Conservation (phyloP, 2,113 vertebrate genomes). For the Tichodroma muraria region DNA sequence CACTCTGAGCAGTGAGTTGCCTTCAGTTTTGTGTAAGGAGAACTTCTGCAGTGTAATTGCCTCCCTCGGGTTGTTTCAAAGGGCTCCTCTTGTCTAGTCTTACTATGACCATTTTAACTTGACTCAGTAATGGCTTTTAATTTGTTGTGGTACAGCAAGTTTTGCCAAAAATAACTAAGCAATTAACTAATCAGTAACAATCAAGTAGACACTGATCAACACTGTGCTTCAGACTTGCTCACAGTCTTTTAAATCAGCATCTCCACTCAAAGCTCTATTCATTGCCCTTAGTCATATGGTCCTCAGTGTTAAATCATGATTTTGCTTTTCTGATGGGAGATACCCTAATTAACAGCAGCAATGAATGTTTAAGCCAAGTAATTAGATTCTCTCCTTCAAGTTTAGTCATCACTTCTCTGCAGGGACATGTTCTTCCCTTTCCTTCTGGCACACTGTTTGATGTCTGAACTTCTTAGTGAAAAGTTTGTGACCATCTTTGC, state of each 20-base stretch:
- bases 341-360: constrained; percentile 15
- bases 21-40: neutral
- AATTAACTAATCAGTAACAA: neutral
- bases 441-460: neutral
- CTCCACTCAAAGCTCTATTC: neutral
- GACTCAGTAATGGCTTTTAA: neutral
- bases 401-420: constrained; percentile 11
- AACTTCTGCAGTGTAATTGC: neutral
- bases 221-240: neutral
- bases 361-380: neutral
- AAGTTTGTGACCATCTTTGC: neutral
- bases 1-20: neutral
- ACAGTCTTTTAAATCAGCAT: neutral
- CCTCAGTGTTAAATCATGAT: neutral
- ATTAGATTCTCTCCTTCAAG: constrained; percentile 13
- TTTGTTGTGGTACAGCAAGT: neutral
- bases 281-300: neutral
- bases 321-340: constrained; percentile 15
- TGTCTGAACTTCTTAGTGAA: neutral
- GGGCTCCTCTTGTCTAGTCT: neutral
- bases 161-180: neutral
- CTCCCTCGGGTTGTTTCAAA: neutral
- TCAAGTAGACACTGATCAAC: neutral
- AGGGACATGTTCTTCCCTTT: neutral
- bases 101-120: neutral